Base-by-base conservation (phyloP, 2,113 vertebrate species). In the Clarias gariepinus region DNA sequence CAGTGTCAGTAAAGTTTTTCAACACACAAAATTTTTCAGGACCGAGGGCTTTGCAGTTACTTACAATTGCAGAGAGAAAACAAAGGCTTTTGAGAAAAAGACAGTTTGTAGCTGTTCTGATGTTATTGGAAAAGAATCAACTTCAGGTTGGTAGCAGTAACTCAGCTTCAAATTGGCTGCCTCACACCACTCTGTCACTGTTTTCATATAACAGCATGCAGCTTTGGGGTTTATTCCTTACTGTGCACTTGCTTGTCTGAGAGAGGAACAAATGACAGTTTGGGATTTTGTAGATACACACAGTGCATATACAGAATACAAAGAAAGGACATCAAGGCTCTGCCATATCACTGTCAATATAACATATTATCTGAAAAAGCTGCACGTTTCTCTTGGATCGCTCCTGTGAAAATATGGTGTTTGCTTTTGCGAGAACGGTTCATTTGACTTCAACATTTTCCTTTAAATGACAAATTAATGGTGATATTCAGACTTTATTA, bases 301-400 rank as follows among this genome's bases (percentile, higher is more conserved):
- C 9, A n/a, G 92, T 91, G 91, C 90, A 91, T 84, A 86, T 82
- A 83, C 79, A 86, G 85, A 85, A 93, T 90, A 83, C 79, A 85
- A 90, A 89, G 88, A 41, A 61, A 73, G 87, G 88, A 92, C 94
- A 94, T 95, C 93, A 94, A 94, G 95, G 77, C 87, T 90, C 90
- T 86, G 36, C 90, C 90, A 82, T 73, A 82, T 91, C 90, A 89
- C 91, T 82, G 88, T 87, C 91, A 92, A 91, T 91, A 92, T 82
- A 41, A 52, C 23, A 92, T 92, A 90, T 74, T 4, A 12, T 91
- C 85, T 86, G n/a, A 89, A 89, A 81, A 94, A 92, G 93, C 93
- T 92, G 82, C 77, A 69, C 91, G 91, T 89, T 93, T 60, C 86
- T 90, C 91, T 92, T 25, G 30, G 69, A 79, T 60, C 2, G 21